phyloP scores from a whole-genome alignment of 1,140 invertebrate species.

The Adoxophyes honmai region DNA sequence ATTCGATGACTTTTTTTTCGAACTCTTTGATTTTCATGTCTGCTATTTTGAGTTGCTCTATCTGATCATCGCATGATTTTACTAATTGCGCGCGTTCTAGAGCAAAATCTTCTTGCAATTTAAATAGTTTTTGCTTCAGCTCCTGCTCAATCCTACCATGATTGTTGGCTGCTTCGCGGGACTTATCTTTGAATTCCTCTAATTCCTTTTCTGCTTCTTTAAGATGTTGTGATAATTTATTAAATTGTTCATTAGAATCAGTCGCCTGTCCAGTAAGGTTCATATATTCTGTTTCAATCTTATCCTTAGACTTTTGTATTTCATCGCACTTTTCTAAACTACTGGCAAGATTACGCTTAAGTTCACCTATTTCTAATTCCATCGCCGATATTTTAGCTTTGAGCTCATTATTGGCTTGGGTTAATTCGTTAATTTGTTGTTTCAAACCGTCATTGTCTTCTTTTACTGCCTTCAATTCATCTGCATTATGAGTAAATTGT shows the following conservation, averaged over 20 bases:
- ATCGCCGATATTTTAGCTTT: conserved; percentile 57
- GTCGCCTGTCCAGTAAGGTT: conserved; percentile 67
- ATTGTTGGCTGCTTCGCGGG: conserved; percentile 62
- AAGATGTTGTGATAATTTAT: conserved; percentile 63
- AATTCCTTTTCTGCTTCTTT: conserved; percentile 72
- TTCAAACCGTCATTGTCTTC: conserved; percentile 66
- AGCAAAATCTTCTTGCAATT: conserved; percentile 64
- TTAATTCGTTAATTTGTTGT: conserved; percentile 57
- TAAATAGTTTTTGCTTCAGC: conserved; percentile 70
- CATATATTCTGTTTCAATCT: conserved; percentile 68
- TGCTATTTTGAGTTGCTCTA: conserved; percentile 47
- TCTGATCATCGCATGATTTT: conserved; percentile 46
- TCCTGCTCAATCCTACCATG: conserved; percentile 66
- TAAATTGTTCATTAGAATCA: conserved; percentile 73
- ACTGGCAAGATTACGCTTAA: conserved; percentile 59
- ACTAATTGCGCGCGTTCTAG: conserved; percentile 52
- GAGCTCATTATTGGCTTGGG: conserved; percentile 48
- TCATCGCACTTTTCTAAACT: conserved; percentile 61
- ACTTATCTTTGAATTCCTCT: conserved; percentile 65
- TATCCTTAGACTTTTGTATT: conserved; percentile 68
- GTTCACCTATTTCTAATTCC: conserved; percentile 71
- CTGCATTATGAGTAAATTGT: conserved; percentile 55
- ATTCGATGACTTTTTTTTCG: conserved; percentile 39
- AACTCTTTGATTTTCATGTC: conserved; percentile 60
- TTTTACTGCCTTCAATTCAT: conserved; percentile 64